Evolutionary conservation across 2,888 invertebrate species (phyloP), one percentile per base, ranked within the genome.

Genomic region (Oscheius sp.): DNA sequence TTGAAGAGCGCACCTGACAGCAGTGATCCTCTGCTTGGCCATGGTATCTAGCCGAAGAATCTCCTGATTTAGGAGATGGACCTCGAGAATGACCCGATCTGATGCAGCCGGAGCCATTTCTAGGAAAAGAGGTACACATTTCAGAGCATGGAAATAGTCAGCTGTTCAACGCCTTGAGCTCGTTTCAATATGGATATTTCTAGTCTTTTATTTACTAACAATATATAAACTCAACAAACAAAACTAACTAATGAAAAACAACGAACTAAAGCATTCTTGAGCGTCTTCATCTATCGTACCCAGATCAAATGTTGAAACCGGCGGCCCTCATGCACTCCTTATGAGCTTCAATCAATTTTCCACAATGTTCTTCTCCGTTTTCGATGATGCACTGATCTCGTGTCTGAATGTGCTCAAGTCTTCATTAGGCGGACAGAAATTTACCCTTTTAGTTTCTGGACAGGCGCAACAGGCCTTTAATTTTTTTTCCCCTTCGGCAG

Each of bases 291-390:
- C 55, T 55, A 32, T 21, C 32, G 32, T 42, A 47, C 29, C 2
- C 29, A 47, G 21, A 53, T 93, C 93, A 98, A 84, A 98, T 94
- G 83, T 97, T 96, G 90, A 98, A 99, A 62, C 98, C 98, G 91
- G 95, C 92, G 84, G 94, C 94, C 84, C 96, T 92, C 96, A 99
- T 96, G 90, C 98, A 99, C 80, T 93, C 93, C 90, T 95, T 96
- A 90, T 99, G 98, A 11, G 96, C 96, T 91, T 97, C 96, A 81
- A 99, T 98, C 59, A 96, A 91, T 55, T 93, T 92, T 29, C 92
- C 92, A 89, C 98, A 99, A 86, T 96, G 93, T 87, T 95, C 95
- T 91, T 96, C 95, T 0, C 98, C 89, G 60, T 89, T 88, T 70
- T 88, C 82, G 42, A 89, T 81, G 35, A 89, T 86, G 70, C 91